Conservation (phyloP, 2,113 vertebrate genomes). For the Myodes glareolus region DNA sequence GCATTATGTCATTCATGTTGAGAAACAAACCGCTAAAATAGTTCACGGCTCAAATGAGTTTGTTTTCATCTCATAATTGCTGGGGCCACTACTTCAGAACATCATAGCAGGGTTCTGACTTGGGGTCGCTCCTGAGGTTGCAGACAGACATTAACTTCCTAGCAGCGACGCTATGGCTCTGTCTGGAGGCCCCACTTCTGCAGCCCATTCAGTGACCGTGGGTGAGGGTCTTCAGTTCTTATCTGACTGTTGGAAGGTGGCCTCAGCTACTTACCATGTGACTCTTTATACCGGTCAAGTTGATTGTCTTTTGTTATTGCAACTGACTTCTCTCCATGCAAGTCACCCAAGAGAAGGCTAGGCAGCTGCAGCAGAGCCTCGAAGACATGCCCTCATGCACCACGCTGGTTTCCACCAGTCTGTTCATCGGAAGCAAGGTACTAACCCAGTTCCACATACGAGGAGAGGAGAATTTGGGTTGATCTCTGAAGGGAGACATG, state of each 20-base stretch:
- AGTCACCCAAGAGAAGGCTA: neutral
- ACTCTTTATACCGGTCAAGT: neutral
- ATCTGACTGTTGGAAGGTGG: neutral
- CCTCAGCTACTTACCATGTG: neutral
- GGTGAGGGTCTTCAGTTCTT: neutral
- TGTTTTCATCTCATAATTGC: neutral
- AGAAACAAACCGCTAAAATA: neutral
- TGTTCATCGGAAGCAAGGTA: neutral
- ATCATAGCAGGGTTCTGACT: neutral
- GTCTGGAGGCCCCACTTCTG: neutral
- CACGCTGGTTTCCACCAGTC: neutral
- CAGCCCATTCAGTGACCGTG: neutral
- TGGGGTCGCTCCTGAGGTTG: neutral
- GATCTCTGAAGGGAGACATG: neutral
- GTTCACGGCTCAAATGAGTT: neutral
- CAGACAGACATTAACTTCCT: neutral
- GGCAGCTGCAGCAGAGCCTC: neutral
- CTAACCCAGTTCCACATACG: neutral
- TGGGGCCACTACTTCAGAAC: neutral
- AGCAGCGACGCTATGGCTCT: neutral
- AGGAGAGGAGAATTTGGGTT: neutral
- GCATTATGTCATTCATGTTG: neutral
- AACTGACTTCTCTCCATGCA: neutral
- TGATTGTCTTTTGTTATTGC: neutral
- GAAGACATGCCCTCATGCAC: neutral